A percentile compares a stretch with the other conserved stretches of the same genome.
These are phyloP conservation scores for Listronotus oregonensis DNA, from an alignment of 1,140 invertebrate species.

Conservation along the genomic window DNA sequence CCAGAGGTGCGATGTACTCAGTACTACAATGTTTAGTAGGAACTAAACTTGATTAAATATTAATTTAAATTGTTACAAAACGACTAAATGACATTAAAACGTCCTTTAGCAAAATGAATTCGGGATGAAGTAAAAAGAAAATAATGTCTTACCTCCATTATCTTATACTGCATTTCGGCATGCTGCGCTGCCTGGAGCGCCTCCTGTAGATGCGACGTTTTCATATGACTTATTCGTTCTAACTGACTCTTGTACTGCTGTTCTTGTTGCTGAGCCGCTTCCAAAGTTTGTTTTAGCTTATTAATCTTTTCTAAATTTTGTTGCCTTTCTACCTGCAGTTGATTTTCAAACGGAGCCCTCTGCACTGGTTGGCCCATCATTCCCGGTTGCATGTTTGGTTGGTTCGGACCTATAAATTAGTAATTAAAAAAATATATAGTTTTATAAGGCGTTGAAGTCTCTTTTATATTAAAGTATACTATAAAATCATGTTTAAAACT, in stretches of 20 bases:
- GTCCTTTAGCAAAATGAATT: too few relatives aligned
- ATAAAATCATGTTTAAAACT: background rate
- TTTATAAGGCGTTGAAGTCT: too few relatives aligned
- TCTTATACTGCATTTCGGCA: constrained; percentile 76
- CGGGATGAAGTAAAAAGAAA: too few relatives aligned
- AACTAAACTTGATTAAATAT: too few relatives aligned
- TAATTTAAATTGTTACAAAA: too few relatives aligned
- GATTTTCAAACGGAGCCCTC: constrained; percentile 59
- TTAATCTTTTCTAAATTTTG: constrained; percentile 71
- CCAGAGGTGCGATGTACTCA: too few relatives aligned
- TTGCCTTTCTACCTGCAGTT: constrained; percentile 66
- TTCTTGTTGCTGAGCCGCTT: constrained; percentile 76
- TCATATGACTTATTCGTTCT: constrained; percentile 68
- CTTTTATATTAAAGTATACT: too few relatives aligned
- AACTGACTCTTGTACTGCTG: constrained; percentile 76
- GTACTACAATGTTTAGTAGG: too few relatives aligned
- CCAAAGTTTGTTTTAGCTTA: constrained; percentile 71
- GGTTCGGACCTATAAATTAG: constrained; percentile 38
- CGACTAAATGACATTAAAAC: too few relatives aligned
- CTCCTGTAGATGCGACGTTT: constrained; percentile 70
- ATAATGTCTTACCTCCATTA: constrained; percentile 64
- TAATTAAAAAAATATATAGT: background rate
- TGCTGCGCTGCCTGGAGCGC: constrained; percentile 77
- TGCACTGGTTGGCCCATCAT: constrained; percentile 59
- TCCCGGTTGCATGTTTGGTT: constrained; percentile 53